These are phyloP conservation scores for Oryzias javanicus DNA, from an alignment of 2,113 vertebrate species.

Conservation along the genomic window DNA sequence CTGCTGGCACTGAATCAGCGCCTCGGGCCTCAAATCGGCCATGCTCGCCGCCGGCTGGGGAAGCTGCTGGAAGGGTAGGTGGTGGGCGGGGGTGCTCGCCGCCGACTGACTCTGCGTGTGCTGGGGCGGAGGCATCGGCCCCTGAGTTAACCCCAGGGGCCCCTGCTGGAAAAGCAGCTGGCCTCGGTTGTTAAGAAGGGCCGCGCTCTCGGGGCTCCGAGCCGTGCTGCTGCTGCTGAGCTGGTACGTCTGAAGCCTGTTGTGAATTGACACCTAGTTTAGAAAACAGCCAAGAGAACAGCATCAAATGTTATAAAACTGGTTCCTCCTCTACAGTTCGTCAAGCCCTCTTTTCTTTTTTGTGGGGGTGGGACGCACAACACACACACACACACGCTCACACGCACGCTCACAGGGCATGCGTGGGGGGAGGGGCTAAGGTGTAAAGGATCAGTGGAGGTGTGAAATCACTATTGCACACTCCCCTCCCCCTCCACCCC, in stretches of 20 bases:
- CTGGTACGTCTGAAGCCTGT: constrained; percentile 99
- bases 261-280: constrained; percentile 99
- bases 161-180: constrained; percentile 71
- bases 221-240: constrained; percentile 84
- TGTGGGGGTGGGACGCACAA: constrained; percentile 46
- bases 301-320: constrained; percentile 98
- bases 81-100: constrained; percentile 79
- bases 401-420: constrained; percentile 70
- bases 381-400: constrained; percentile 53
- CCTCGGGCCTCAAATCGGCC: constrained; percentile 83
- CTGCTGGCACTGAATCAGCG: constrained; percentile 98
- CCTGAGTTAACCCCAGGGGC: constrained; percentile 53
- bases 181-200: constrained; percentile 82
- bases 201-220: constrained; percentile 86
- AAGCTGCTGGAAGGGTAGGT: constrained; percentile 59
- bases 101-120: constrained; percentile 65
- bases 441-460: constrained; percentile 49
- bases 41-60: constrained; percentile 55
- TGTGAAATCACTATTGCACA: constrained; percentile 40
- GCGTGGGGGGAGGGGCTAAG: constrained; percentile 54
- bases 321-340: constrained; percentile 80
- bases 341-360: constrained; percentile 78
- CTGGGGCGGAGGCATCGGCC: constrained; percentile 70
- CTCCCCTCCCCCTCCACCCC: constrained; percentile 47
- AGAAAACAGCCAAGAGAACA: constrained; percentile 99